Evolutionary conservation across 2,113 vertebrate species (phyloP).

Genomic region (Gopherus evgoodei): DNA sequence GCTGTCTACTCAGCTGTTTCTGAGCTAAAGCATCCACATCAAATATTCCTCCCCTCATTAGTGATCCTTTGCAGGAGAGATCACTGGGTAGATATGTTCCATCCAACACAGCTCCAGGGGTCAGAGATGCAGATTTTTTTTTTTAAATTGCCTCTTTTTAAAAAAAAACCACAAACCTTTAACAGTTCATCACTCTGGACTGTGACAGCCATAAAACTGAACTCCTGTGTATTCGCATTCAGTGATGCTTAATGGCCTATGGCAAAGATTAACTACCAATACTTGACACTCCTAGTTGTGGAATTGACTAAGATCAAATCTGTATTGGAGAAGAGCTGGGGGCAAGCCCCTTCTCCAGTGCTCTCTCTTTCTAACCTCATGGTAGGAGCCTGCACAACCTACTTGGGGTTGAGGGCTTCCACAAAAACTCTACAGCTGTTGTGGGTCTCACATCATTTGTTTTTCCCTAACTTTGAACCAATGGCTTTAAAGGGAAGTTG

Average conservation of each 20-base stretch:
- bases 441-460: fast-evolving
- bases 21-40: not conserved
- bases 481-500: fast-evolving
- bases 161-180: not conserved
- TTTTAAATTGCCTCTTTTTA: not conserved
- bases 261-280: fast-evolving
- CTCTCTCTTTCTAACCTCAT: not conserved
- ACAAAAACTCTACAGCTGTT: fast-evolving
- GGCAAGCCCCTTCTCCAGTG: not conserved
- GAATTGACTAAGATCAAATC: not conserved
- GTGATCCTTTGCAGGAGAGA: not conserved
- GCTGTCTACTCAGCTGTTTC: not conserved
- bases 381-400: too few species aligned
- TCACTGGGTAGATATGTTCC: not conserved
- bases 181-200: not conserved
- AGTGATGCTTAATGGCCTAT: not conserved
- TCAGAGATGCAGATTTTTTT: not conserved
- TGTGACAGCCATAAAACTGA: not conserved
- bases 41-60: not conserved
- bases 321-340: not conserved
- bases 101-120: not conserved
- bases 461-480: fast-evolving
- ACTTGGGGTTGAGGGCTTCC: not conserved
- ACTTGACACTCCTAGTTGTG: fast-evolving
- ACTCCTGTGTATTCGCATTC: not conserved